These are phyloP conservation scores for Laticauda laticaudata DNA, from an alignment of 2,113 vertebrate genomes.

Conservation along the genomic window DNA sequence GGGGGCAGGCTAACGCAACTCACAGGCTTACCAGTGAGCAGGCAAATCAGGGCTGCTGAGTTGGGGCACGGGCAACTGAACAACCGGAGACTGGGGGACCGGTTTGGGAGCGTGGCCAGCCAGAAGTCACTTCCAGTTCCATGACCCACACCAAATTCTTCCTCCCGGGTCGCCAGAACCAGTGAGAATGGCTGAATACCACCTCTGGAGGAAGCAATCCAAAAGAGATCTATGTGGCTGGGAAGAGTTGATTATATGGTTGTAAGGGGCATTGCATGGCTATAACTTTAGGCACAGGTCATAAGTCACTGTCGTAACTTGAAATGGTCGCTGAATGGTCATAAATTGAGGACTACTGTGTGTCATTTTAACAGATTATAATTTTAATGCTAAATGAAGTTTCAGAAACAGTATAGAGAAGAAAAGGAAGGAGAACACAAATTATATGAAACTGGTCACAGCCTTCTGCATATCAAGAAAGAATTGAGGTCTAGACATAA, in stretches of 20 bases:
- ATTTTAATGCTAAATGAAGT: conserved; percentile 18
- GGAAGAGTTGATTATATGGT: not conserved
- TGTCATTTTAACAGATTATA: not conserved
- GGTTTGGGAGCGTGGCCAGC: too few species aligned
- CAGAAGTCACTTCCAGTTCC: too few species aligned
- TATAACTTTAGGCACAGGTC: not conserved
- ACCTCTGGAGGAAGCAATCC: too few species aligned
- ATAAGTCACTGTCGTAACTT: not conserved
- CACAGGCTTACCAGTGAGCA: too few species aligned
- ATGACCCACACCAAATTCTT: too few species aligned
- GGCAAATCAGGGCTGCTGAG: too few species aligned
- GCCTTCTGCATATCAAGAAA: conserved; percentile 10
- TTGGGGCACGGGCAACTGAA: too few species aligned
- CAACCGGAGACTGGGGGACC: too few species aligned
- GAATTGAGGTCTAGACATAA: conserved; percentile 26
- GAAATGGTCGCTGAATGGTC: not conserved
- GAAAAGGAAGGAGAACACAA: conserved; percentile 5
- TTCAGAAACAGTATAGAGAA: not conserved
- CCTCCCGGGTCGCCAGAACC: too few species aligned
- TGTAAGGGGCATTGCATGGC: not conserved
- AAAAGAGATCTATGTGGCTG: not conserved
- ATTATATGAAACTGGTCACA: conserved; percentile 11
- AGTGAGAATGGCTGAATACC: too few species aligned
- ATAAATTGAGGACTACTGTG: not conserved
- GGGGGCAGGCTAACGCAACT: too few species aligned